Evolutionary conservation across 2,797 vertebrate genomes (phyloP).

Genomic region (Spinus olivaceus): DNA sequence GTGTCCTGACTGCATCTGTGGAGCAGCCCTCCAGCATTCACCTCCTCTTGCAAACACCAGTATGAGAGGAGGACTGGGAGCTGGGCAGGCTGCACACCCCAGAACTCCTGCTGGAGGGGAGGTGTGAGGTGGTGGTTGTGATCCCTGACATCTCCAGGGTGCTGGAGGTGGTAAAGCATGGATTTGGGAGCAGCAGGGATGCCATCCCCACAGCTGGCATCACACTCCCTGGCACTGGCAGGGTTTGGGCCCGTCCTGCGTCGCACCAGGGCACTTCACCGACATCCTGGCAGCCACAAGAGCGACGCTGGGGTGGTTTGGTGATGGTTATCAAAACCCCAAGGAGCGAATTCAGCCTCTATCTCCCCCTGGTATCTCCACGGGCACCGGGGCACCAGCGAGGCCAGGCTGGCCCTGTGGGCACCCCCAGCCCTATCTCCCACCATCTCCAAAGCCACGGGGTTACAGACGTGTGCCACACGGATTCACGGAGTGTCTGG

Average conservation of each 20-base stretch:
- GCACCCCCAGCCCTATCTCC: constrained; percentile 16
- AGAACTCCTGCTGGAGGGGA: background rate
- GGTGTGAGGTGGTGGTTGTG: rapidly evolving
- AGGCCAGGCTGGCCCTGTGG: background rate
- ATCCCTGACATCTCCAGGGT: rapidly evolving
- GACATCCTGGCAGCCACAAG: constrained; percentile 19
- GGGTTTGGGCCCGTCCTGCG: background rate
- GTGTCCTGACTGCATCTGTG: background rate
- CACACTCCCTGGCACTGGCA: rapidly evolving
- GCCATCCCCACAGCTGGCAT: background rate
- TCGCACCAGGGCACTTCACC: background rate
- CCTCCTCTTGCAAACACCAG: background rate
- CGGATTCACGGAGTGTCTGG: background rate
- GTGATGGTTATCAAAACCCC: constrained; percentile 60
- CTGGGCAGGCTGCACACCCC: background rate
- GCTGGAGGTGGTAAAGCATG: background rate
- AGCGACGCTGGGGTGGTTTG: background rate
- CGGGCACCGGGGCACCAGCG: background rate
- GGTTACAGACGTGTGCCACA: background rate
- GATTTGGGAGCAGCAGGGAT: background rate
- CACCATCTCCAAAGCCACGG: constrained; percentile 30
- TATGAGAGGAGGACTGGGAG: background rate
- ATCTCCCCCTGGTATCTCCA: constrained; percentile 10
- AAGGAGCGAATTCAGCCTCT: background rate
- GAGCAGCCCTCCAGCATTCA: rapidly evolving